These are phyloP conservation scores for Acinonyx jubatus DNA, from an alignment of 2,113 vertebrate species.

Conservation along the genomic window DNA sequence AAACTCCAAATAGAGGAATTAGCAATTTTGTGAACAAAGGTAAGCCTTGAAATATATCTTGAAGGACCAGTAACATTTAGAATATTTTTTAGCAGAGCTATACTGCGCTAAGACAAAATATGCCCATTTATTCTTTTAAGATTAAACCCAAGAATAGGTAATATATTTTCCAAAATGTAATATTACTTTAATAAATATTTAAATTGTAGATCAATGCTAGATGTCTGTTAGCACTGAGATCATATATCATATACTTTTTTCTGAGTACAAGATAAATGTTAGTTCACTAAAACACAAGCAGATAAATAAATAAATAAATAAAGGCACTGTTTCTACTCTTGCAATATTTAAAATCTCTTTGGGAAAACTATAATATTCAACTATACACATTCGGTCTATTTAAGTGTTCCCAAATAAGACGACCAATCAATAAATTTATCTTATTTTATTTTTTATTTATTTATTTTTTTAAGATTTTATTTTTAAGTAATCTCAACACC, in stretches of 20 bases:
- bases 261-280: background rate
- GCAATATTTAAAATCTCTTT: constrained; percentile 17
- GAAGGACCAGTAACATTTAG: background rate
- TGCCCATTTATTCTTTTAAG: background rate
- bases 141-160: background rate
- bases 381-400: background rate
- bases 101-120: background rate
- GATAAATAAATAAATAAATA: background rate
- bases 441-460: background rate
- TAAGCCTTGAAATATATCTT: background rate
- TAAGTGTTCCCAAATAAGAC: background rate
- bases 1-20: background rate
- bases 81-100: background rate
- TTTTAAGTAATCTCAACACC: background rate
- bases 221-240: background rate
- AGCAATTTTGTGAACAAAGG: background rate
- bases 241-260: background rate
- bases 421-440: background rate
- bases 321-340: background rate
- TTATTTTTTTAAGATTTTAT: background rate
- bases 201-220: background rate
- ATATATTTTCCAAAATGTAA: constrained; percentile 24
- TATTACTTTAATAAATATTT: background rate
- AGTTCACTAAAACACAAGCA: background rate
- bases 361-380: background rate